Evolutionary conservation across 2,888 invertebrate genomes (phyloP).

Genomic region (Rhamnusium bicolor): DNA sequence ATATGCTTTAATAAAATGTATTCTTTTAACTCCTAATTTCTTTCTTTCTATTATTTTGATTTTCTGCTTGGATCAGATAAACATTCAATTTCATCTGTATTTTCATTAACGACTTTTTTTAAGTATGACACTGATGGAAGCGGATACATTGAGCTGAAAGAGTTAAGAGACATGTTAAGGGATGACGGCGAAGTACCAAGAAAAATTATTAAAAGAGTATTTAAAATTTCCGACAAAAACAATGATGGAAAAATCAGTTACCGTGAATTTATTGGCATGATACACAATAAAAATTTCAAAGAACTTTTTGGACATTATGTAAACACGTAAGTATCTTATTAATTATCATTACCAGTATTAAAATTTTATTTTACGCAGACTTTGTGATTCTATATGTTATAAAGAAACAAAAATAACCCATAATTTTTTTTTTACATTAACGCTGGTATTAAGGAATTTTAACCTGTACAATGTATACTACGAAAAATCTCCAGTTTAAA

Average conservation of each 20-base stretch:
- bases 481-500: too few relatives aligned
- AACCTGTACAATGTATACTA: too few relatives aligned
- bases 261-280: slow-evolving; percentile 82
- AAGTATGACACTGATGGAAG: slow-evolving; percentile 83
- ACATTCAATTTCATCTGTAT: slow-evolving; percentile 87
- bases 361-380: too few relatives aligned
- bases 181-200: slow-evolving; percentile 57
- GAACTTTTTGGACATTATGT: slow-evolving; percentile 78
- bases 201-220: slow-evolving; percentile 76
- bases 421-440: too few relatives aligned
- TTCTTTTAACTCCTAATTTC: too few relatives aligned
- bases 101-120: slow-evolving; percentile 59
- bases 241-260: slow-evolving; percentile 80
- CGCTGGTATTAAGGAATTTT: too few relatives aligned
- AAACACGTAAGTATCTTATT: slow-evolving; percentile 73
- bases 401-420: too few relatives aligned
- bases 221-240: slow-evolving; percentile 77
- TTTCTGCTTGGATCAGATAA: slow-evolving; percentile 90
- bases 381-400: too few relatives aligned
- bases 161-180: slow-evolving; percentile 77
- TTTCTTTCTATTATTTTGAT: too few relatives aligned
- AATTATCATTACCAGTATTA: too few relatives aligned
- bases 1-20: too few relatives aligned
- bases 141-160: slow-evolving; percentile 79
- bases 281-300: slow-evolving; percentile 75